Evolutionary conservation across 2,797 vertebrate species (phyloP).

Genomic region (Erpetoichthys calabaricus): DNA sequence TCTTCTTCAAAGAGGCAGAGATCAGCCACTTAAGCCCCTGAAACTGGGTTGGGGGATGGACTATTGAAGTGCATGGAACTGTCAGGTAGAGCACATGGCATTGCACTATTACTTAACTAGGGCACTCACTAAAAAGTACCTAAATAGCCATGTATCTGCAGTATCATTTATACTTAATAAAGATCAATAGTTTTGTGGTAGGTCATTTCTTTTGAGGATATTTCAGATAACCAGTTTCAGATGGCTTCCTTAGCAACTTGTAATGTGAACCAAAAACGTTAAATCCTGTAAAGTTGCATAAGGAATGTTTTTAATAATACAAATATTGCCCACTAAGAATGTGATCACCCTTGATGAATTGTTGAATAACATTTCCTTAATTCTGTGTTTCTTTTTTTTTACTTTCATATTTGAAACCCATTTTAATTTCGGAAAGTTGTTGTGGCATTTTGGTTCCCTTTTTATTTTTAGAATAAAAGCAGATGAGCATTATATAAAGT

Average conservation of each 20-base stretch:
- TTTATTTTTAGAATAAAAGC: conserved; percentile 17
- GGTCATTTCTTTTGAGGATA: conserved; percentile 51
- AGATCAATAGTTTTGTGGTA: conserved; percentile 33
- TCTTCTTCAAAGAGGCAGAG: no score
- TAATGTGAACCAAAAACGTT: conserved; percentile 40
- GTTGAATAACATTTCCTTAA: conserved; percentile 57
- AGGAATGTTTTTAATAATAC: conserved; percentile 55
- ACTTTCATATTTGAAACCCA: conserved; percentile 24
- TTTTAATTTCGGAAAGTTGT: conserved; percentile 10
- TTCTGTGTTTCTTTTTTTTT: conserved; percentile 20
- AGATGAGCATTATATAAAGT: conserved; percentile 10
- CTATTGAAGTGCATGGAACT: no score
- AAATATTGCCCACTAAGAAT: conserved; percentile 49
- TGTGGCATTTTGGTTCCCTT: conserved; percentile 24
- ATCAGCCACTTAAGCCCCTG: no score
- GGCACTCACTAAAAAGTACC: no score
- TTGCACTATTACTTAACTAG: no score
- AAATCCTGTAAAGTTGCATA: conserved; percentile 36
- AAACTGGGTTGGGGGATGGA: no score
- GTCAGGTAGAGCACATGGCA: no score
- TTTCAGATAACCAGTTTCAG: conserved; percentile 58
- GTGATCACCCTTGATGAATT: conserved; percentile 45
- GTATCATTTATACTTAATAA: not conserved
- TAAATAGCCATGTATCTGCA: no score
- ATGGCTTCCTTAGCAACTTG: conserved; percentile 51